Evolutionary conservation across 2,113 vertebrate species (phyloP), one percentile per base, ranked within the genome.

Genomic region (Pionites leucogaster): DNA sequence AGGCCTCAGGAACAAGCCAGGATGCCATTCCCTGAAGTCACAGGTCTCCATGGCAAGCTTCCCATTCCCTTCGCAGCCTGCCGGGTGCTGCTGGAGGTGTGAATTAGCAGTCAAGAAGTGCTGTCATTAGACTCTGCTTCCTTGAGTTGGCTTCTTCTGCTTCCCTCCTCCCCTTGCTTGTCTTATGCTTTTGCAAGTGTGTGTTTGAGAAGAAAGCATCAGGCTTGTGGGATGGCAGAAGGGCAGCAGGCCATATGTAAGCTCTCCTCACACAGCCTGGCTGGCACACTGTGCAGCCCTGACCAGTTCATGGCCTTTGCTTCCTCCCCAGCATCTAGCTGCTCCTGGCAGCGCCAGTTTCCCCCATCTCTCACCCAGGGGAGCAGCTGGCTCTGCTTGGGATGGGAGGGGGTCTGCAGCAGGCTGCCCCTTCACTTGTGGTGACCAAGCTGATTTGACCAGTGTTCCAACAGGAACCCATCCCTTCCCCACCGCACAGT

Each of bases 311-410:
- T 60, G 47, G 35, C 25, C 39, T 23, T 29, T 72, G 17, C 9
- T 77, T 4, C 35, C 46, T 5, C 33, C 39, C 27, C 46, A 29
- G 31, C 0, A 2, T 19, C 60, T 70, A 0, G 0, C 37, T 72
- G 77, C 42, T 88, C 24, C 70, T 68, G 64, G 69, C 63, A 69
- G 77, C 17, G 37, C 7, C 42, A 33, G 25, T 64, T 53, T 49
- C 35, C 35, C n/a, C 29, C 22, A 63, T 15, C 27, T 64, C 31
- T 75, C 35, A 65, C 25, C 59, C 23, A 1, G 8, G 31, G 47
- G 35, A 75, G 6, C 10, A 1, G 39, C 4, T 65, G 47, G 44
- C 14, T 67, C 33, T 71, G 28, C 29, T 39, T 57, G 62, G 24
- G 33, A 29, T 68, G 15, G 28, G 41, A 91, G 28, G 79, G 10